Percentiles rank a stretch among this genome's conserved stretches.
These are phyloP conservation scores for Syrrhaptes paradoxus DNA, from an alignment of 2,113 vertebrate genomes.

Conservation along the genomic window DNA sequence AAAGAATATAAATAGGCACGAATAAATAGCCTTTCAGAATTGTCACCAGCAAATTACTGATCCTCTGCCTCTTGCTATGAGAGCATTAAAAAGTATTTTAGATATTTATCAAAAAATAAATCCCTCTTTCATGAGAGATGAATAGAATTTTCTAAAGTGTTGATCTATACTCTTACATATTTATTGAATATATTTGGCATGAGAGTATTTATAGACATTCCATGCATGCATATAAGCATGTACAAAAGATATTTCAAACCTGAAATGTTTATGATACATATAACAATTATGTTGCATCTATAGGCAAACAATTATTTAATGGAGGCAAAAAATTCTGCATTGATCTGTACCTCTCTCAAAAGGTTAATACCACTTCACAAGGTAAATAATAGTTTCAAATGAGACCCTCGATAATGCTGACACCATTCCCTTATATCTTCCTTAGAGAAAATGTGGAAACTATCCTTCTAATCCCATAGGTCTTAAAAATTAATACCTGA, in stretches of 20 bases:
- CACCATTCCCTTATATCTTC: background rate
- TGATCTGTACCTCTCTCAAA: background rate
- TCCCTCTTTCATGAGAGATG: background rate
- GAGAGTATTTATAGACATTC: background rate
- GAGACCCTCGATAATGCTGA: background rate
- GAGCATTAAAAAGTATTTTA: background rate
- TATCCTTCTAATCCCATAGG: background rate
- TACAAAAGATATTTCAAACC: background rate
- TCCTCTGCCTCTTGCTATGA: background rate
- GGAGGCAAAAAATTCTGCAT: background rate
- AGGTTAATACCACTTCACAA: background rate
- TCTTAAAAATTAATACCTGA: background rate
- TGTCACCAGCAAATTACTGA: background rate
- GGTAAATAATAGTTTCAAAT: background rate
- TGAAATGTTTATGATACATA: background rate
- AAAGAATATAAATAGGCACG: background rate
- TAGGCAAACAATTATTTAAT: background rate
- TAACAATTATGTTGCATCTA: background rate
- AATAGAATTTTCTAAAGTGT: background rate
- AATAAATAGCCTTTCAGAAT: background rate
- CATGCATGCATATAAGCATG: background rate
- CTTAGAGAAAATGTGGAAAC: background rate
- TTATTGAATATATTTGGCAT: background rate
- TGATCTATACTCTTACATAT: background rate
- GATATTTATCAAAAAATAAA: background rate